Base-by-base conservation (phyloP, 2,113 vertebrate genomes). In the Meriones unguiculatus region DNA sequence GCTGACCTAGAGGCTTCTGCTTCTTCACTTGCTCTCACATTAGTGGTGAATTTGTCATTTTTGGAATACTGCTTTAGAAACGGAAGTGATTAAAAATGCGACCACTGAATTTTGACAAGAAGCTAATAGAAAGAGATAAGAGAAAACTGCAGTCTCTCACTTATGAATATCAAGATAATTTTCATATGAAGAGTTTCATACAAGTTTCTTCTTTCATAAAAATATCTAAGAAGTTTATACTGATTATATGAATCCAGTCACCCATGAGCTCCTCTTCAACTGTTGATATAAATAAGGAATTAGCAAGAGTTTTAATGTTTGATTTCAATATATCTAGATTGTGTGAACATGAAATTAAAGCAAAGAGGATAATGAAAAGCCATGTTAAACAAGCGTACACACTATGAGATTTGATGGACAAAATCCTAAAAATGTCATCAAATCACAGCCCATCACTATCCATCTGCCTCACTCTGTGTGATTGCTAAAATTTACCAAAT, bases 321-420 rank as follows among this genome's bases (percentile, higher is more conserved):
- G 25, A 94, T 94, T 91, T 93, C 81, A 94, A 6, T 65, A 90
- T 84, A 73, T 70, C 17, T 85, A 93, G 35, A 46, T 85, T 9
- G 2, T 70, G 84, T 62, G 10, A 92, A 70, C 8, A 8, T 32
- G 20, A 72, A 30, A 1, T 88, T 89, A 65, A 30, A 17, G 1
- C 52, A 9, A 78, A 90, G 5, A 92, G 2, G 8, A 67, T 94
- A 80, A 65, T 90, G 84, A 25, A 91, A 82, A 91, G 77, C 35
- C 25, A 95, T 54, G 6, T 41, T 32, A n/a, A 91, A 12, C 8
- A 65, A 11, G 52, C 5, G 7, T 13, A 35, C 14, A 80, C 30
- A 54, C 35, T 59, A 0, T 80, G 38, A 91, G 11, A 1, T 89
- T 25, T 84, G 22, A 90, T 5, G 11, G 14, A 73, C 8, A 10